These are phyloP conservation scores for Siphlonurus alternatus DNA, from an alignment of 2,888 invertebrate genomes.

Conservation along the genomic window DNA sequence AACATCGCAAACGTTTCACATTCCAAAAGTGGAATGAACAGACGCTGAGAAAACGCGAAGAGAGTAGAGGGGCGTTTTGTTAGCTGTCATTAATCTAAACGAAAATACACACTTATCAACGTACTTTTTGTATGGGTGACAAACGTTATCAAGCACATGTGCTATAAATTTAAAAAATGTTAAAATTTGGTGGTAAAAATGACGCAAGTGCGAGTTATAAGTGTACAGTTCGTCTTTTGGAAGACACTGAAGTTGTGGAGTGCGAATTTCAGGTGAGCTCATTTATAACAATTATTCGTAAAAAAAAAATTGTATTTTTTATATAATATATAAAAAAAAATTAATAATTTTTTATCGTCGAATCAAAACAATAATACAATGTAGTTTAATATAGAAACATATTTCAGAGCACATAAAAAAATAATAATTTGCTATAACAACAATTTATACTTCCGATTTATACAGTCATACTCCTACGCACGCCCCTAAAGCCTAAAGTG, in stretches of 20 bases:
- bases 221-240: conserved; percentile 74
- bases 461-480: too few relatives aligned
- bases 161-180: conserved; percentile 28
- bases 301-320: too few relatives aligned
- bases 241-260: conserved; percentile 81
- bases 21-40: neutral
- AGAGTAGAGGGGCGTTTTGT: neutral
- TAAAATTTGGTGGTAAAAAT: conserved; percentile 42
- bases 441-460: too few relatives aligned
- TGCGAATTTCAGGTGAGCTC: conserved; percentile 71
- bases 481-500: too few relatives aligned
- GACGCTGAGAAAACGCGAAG: neutral
- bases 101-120: neutral
- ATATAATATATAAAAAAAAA: too few relatives aligned
- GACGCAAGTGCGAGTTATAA: conserved; percentile 63
- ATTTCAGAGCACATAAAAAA: too few relatives aligned
- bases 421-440: too few relatives aligned
- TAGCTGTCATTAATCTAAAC: too few relatives aligned
- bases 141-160: neutral
- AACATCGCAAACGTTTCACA: neutral
- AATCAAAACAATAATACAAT: too few relatives aligned
- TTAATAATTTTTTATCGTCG: too few relatives aligned
- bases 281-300: conserved; percentile 7
- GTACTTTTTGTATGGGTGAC: neutral
- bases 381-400: too few relatives aligned